A percentile compares a stretch with the other conserved stretches of the same genome.
phyloP scores from a whole-genome alignment of 2,113 vertebrate genomes.

The Cebus imitator region DNA sequence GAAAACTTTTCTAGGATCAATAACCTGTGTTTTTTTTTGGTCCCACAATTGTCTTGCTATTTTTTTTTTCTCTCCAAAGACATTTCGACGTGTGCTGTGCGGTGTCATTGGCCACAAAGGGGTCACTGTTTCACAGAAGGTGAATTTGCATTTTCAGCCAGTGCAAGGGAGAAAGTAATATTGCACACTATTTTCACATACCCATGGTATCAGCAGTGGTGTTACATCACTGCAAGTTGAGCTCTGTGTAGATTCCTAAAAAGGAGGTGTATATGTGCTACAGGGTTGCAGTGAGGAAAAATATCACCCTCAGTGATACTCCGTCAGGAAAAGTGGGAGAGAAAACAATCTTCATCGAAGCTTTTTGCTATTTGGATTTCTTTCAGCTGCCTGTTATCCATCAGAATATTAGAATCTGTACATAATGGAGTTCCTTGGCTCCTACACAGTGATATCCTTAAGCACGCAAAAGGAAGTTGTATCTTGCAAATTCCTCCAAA shows the following conservation, averaged over 20 bases:
- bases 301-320: slow-evolving; percentile 41
- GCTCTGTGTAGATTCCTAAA: slow-evolving; percentile 19
- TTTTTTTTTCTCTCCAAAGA: not conserved
- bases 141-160: slow-evolving; percentile 70
- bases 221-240: slow-evolving; percentile 46
- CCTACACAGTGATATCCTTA: slow-evolving; percentile 37
- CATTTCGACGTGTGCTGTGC: not conserved
- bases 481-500: slow-evolving; percentile 68
- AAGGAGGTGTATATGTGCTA: slow-evolving; percentile 6
- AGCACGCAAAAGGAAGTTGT: slow-evolving; percentile 58
- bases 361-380: slow-evolving; percentile 71
- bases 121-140: not conserved
- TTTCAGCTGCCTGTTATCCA: slow-evolving; percentile 66
- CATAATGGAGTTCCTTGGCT: slow-evolving; percentile 67
- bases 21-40: slow-evolving; percentile 8
- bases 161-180: slow-evolving; percentile 58
- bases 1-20: slow-evolving; percentile 60
- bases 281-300: slow-evolving; percentile 46
- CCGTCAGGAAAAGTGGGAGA: slow-evolving; percentile 51
- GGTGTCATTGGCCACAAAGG: slow-evolving; percentile 41
- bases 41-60: not conserved
- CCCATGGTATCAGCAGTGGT: slow-evolving; percentile 5
- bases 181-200: slow-evolving; percentile 61
- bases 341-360: slow-evolving; percentile 60
- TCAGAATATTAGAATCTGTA: slow-evolving; percentile 71